Base-by-base conservation (phyloP, 2,797 vertebrate genomes). In the Erethizon dorsatum region DNA sequence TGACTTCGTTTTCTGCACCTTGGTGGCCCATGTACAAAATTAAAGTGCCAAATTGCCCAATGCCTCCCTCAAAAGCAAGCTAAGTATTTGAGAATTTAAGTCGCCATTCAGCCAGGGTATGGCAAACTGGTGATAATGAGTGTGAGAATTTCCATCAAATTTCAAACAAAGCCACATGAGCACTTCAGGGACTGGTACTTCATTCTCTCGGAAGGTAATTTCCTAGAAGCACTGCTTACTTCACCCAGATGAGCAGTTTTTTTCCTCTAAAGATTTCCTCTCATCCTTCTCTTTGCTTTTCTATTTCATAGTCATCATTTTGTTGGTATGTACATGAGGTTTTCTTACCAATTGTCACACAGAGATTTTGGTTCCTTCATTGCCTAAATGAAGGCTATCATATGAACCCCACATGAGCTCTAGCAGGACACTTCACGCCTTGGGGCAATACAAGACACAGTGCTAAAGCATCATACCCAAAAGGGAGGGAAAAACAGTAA, bases 131-230 rank as follows among this genome's bases (percentile, higher is more conserved):
- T 73, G 54, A 69, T 50, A 17, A 33, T 5, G 26, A n/a, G 4
- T 6, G 18, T 47, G 75, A 45, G 57, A 83, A 88, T 18, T 56
- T 63, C 20, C 54, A 88, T 12, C 31, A 33, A 65, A 47, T 56
- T 33, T 15, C 41, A 92, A 94, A 47, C 52, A 82, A 84, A 93
- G 45, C 7, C 33, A 7, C 3, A 22, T 24, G 3, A 88, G 75
- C n/a, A 47, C 33, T 59, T 59, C 31, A 0, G 8, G 67, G 20
- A 63, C 13, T 52, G 28, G 6, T 0, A 33, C 24, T 75, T 24
- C 41, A 11, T 61, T 88, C 80, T 82, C 85, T 69, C 20, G 37
- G 84, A 83, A 86, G 52, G 50, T 47, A 15, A 41, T 97, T 91
- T 90, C 24, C 33, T 52, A 9, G 37, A 94, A 90, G 82, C 1